phyloP scores from a whole-genome alignment of 2,113 vertebrate species.

The Ophthalmolycus amberensis region DNA sequence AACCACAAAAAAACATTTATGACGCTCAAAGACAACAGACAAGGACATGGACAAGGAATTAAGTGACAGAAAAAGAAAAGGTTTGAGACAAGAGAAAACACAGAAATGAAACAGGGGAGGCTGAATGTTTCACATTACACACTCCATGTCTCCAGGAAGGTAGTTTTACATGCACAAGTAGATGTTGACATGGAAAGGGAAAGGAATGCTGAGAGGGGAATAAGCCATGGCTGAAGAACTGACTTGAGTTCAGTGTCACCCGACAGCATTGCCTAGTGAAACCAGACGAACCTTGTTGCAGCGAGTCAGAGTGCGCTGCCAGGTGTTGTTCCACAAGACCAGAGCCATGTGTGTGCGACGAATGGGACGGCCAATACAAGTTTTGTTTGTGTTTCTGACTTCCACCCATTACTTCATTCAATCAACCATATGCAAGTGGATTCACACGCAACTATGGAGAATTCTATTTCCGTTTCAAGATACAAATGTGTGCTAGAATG shows the following conservation, averaged over 20 bases:
- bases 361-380: conserved; percentile 31
- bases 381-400: conserved; percentile 38
- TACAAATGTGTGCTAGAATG: background rate
- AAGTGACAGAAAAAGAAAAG: background rate
- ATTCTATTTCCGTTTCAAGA: background rate
- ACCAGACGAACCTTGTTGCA: conserved; percentile 55
- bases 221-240: conserved; percentile 2
- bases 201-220: conserved; percentile 16
- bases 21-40: background rate
- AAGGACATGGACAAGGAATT: conserved; percentile 1
- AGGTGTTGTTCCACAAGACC: conserved; percentile 55
- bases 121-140: conserved; percentile 38
- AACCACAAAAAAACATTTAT: conserved; percentile 3
- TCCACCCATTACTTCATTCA: background rate
- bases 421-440: background rate
- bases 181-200: conserved; percentile 18
- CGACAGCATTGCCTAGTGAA: conserved; percentile 18
- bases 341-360: conserved; percentile 54
- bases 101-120: background rate
- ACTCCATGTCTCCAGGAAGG: conserved; percentile 9
- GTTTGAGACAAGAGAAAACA: background rate
- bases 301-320: conserved; percentile 16
- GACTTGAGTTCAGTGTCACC: conserved; percentile 34
- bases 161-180: conserved; percentile 27
- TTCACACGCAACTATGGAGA: background rate